A percentile compares a stretch with the other conserved stretches of the same genome.
Conservation (phyloP, 1,140 invertebrate genomes). For the Leptinotarsa undecemlineata region DNA sequence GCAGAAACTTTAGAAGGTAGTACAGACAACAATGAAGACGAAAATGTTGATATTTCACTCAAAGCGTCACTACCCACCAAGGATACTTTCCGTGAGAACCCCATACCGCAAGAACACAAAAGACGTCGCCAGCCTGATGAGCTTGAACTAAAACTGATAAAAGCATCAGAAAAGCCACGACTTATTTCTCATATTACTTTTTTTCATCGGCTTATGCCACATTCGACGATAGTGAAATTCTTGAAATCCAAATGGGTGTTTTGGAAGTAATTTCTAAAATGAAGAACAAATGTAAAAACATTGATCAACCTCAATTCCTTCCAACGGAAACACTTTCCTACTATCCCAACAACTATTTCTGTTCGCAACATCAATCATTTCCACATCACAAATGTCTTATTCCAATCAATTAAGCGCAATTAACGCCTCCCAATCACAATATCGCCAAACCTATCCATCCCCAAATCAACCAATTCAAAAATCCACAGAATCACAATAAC, state of each 20-base stretch:
- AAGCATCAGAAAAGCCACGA: constrained; percentile 11
- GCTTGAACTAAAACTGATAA: constrained; percentile 10
- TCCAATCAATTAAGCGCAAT: constrained; percentile 5
- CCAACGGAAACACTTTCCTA: neutral
- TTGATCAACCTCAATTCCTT: neutral
- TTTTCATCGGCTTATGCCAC: constrained; percentile 2
- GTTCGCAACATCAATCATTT: constrained; percentile 3
- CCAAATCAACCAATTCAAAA: neutral
- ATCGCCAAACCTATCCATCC: neutral
- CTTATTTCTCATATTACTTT: constrained; percentile 10
- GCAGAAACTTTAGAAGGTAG: constrained; percentile 15
- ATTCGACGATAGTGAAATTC: neutral
- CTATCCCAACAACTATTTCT: neutral
- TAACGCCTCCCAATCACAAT: neutral
- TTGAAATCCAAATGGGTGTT: constrained; percentile 14
- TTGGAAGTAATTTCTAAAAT: neutral
- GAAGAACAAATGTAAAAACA: neutral
- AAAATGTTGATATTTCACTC: constrained; percentile 16
- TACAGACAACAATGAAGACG: constrained; percentile 12
- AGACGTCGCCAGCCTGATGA: constrained; percentile 18
- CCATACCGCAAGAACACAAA: constrained; percentile 3
- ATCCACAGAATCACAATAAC: neutral
- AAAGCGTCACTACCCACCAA: constrained; percentile 3
- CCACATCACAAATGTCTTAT: constrained; percentile 8
- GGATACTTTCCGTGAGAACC: constrained; percentile 5